Percentiles rank a stretch among this genome's conserved stretches.
Evolutionary conservation across 2,797 vertebrate genomes (phyloP).

Genomic region (Lithobates pipiens): DNA sequence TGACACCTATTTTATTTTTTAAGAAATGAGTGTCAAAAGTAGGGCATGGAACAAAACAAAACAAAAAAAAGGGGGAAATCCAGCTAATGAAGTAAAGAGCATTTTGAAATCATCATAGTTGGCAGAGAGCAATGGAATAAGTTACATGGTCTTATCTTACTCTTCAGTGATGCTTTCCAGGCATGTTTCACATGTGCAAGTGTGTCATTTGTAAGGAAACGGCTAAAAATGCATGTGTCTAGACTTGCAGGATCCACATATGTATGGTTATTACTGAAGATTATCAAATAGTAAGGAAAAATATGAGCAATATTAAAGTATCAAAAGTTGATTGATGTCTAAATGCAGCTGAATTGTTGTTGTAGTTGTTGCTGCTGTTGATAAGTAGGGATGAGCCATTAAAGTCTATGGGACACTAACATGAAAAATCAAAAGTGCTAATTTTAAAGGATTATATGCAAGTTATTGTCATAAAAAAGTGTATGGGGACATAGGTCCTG

Average conservation of each 20-base stretch:
- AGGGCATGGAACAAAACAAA: not conserved
- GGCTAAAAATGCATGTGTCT: not conserved
- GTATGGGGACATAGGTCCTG: no score
- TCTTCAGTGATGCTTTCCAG: slow-evolving; percentile 7
- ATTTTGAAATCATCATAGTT: not conserved
- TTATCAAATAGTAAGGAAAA: not conserved
- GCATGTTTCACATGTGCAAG: not conserved
- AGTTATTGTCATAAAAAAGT: no score
- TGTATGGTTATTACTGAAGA: not conserved
- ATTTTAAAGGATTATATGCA: no score
- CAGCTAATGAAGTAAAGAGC: not conserved
- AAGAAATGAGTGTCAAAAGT: not conserved
- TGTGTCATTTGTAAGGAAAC: not conserved
- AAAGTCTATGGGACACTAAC: no score
- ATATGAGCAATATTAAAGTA: not conserved
- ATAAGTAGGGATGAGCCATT: no score
- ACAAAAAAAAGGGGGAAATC: no score
- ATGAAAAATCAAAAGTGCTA: no score
- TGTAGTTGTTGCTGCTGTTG: not conserved
- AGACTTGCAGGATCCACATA: not conserved
- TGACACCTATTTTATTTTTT: not conserved
- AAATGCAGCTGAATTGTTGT: not conserved
- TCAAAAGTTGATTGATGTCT: not conserved
- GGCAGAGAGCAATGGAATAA: not conserved
- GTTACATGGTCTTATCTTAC: slow-evolving; percentile 10